Conservation (phyloP, 2,888 invertebrate species). For the Stenoptilia bipunctidactyla region DNA sequence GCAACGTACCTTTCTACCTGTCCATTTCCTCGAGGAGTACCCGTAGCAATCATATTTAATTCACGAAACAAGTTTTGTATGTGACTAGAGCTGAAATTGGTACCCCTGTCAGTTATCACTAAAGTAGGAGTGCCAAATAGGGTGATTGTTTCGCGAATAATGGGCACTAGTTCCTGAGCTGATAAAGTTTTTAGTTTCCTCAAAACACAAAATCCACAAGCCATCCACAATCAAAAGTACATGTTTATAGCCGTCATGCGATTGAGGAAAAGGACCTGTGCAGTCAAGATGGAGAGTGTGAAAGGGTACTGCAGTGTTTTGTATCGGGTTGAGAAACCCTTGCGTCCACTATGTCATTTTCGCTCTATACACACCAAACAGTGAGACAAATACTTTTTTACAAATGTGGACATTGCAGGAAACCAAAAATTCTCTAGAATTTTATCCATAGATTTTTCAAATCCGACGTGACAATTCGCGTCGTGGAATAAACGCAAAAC, state of each 20-base stretch:
- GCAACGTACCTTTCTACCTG: slow-evolving; percentile 23
- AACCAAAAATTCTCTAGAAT: slow-evolving; percentile 34
- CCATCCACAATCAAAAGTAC: slow-evolving; percentile 28
- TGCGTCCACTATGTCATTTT: slow-evolving; percentile 18
- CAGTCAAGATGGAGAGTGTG: slow-evolving; percentile 36
- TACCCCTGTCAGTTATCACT: slow-evolving; percentile 14
- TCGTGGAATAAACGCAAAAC: slow-evolving; percentile 16
- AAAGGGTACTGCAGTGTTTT: slow-evolving; percentile 28
- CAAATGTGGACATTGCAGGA: slow-evolving; percentile 27
- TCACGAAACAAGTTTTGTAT: slow-evolving; percentile 8
- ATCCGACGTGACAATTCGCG: slow-evolving; percentile 12
- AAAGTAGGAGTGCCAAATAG: slow-evolving; percentile 11
- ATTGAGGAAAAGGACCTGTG: slow-evolving; percentile 29
- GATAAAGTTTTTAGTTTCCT: slow-evolving; percentile 19
- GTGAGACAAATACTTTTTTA: slow-evolving; percentile 26
- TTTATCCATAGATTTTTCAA: slow-evolving; percentile 20
- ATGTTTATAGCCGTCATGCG: slow-evolving; percentile 21
- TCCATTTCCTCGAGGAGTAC: slow-evolving; percentile 13
- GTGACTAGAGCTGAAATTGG: slow-evolving; percentile 12
- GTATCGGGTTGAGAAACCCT: slow-evolving; percentile 30
- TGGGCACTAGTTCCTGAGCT: slow-evolving; percentile 7
- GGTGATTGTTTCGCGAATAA: slow-evolving; percentile 9
- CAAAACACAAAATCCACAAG: slow-evolving; percentile 28
- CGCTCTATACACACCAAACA: slow-evolving; percentile 27
- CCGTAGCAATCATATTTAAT: slow-evolving; percentile 14